Evolutionary conservation across 1,140 invertebrate genomes (phyloP).

Genomic region (Panulirus ornatus): DNA sequence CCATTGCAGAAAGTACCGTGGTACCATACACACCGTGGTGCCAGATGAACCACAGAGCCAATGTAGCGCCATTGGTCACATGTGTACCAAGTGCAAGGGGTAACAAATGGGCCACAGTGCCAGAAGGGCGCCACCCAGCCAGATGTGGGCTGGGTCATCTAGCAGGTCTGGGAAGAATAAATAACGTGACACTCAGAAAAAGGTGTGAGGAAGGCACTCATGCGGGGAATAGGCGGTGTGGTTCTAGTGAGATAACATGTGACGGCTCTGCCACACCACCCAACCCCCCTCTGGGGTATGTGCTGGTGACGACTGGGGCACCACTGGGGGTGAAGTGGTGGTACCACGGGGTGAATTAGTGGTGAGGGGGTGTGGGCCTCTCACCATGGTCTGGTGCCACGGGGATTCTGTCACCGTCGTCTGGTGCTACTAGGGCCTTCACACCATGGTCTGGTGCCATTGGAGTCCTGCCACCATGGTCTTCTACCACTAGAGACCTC

Average conservation of each 20-base stretch:
- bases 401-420: no score
- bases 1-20: no score
- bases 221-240: neutral
- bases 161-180: constrained; percentile 1
- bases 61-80: neutral
- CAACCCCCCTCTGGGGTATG: neutral
- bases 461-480: no score
- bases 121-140: neutral
- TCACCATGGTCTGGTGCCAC: no score
- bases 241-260: neutral
- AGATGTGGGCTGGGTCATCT: neutral
- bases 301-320: neutral
- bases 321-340: neutral
- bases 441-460: no score
- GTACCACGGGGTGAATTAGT: neutral
- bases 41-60: no score
- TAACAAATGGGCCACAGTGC: neutral
- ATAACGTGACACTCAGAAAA: neutral
- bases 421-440: no score
- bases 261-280: neutral
- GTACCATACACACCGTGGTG: no score
- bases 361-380: no score
- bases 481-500: no score
- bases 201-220: constrained; percentile 37
- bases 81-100: neutral